Base-by-base conservation (phyloP, 2,797 vertebrate species). In the Botia almorhae region DNA sequence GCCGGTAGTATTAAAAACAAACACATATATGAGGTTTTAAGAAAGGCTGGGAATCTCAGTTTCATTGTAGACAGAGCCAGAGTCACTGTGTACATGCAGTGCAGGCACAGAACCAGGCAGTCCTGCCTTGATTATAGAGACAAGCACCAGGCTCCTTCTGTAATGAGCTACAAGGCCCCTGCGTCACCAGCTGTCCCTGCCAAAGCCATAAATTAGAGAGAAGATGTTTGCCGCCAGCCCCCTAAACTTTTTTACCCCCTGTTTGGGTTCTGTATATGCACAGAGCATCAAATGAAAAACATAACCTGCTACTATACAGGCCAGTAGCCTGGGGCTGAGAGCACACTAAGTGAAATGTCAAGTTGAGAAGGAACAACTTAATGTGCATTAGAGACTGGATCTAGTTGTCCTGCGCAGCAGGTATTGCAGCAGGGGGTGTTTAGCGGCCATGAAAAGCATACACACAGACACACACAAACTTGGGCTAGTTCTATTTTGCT, bases 1-100 rank as follows among this genome's bases (percentile, higher is more conserved):
- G 60, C 75, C 78, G 64, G 60, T 72, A 82, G 85, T 83, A 86
- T 86, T 85, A 70, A 82, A 82, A 85, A 81, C 82, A 81, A 29
- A 29, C 29, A 29, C 74, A 39, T 58, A 78, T 53, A 53, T 29
- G 63, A 43, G 78, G 70, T 69, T 74, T 83, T 60, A 76, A 64
- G 80, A 64, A 58, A 55, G 64, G 21, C 50, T 65, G 75, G 53
- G 70, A 56, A 60, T 19, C 4, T 48, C 29, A 58, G 70, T 58
- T 23, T 23, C 29, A 53, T 39, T 56, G 12, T 6, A 65, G 64
- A 43, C 64, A 13, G 46, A 72, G 69, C 26, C 51, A 60, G 39
- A 74, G 63, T 23, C 67, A 46, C 2, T 4, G 29, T 76, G 14
- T 39, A 55, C 23, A 33, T 33, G 72, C 39, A 69, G 43, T 53